Evolutionary conservation across 2,797 vertebrate species (phyloP), one percentile per base, ranked within the genome.

Genomic region (Sebastes reedi): DNA sequence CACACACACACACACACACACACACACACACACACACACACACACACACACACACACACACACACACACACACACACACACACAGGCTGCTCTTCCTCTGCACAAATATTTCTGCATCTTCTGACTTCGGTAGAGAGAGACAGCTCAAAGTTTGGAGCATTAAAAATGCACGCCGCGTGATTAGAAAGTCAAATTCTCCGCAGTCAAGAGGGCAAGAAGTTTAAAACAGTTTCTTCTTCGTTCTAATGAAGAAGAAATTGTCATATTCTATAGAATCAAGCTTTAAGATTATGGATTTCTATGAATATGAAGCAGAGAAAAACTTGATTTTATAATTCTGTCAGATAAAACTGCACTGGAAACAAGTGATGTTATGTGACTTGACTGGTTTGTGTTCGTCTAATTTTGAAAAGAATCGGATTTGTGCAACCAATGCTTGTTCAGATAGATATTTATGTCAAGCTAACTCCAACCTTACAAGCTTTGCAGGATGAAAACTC

Each of bases 31-130:
- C 60, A 56, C 65, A 55, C 30, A 80, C 22, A 70, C 84, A 69
- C 39, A 61, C 27, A 80, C 22, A 70, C 62, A 46, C 55, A 62
- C 65, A 55, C 60, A 56, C 55, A 60, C 67, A 80, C 22, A 70
- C 65, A 55, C 60, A 56, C 55, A 60, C 67, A 80, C 22, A 70
- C 62, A 46, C 67, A 80, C 22, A 70, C 62, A 50, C 56, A 62
- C 65, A 61, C 61, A 58, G 27, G 30, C 68, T 64, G 75, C 32
- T 82, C 36, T 64, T 56, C 62, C 65, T 24, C 73, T 4, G 4
- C 62, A 77, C 30, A 67, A 58, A 79, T 72, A 69, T 80, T 50
- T 62, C 65, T 39, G 58, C n/a, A 27, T 60, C 55, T 75, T 66
- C n/a, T 52, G 50, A 9, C 56, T 76, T 70, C 4, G 18, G 34